A percentile compares a stretch with the other conserved stretches of the same genome.
These are phyloP conservation scores for Drosophila mercatorum DNA, from an alignment of 2,888 invertebrate species.

Conservation along the genomic window DNA sequence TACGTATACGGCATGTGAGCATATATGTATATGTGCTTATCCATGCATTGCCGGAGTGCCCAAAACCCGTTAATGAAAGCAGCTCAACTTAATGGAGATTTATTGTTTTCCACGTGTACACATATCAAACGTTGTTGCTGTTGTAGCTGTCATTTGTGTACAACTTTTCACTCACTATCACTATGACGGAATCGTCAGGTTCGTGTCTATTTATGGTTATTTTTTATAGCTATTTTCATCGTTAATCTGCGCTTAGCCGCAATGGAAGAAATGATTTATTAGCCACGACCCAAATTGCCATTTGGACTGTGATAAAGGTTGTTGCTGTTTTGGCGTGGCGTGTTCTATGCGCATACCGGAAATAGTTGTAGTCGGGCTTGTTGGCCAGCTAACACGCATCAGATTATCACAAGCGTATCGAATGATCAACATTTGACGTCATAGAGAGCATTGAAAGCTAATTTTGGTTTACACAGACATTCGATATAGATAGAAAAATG, in stretches of 20 bases:
- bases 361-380: slow-evolving; percentile 26
- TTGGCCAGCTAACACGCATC: slow-evolving; percentile 14
- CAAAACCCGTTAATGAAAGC: slow-evolving; percentile 73
- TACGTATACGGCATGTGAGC: slow-evolving; percentile 23
- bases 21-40: slow-evolving; percentile 15
- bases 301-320: slow-evolving; percentile 24
- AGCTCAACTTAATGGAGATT: slow-evolving; percentile 72
- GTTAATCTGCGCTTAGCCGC: slow-evolving; percentile 31
- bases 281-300: slow-evolving; percentile 19
- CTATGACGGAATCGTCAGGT: slow-evolving; percentile 25
- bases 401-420: slow-evolving; percentile 2
- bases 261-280: slow-evolving; percentile 50
- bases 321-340: slow-evolving; percentile 1
- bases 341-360: slow-evolving; percentile 17
- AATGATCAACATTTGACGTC: slow-evolving; percentile 8
- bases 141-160: slow-evolving; percentile 30
- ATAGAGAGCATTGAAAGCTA: not conserved
- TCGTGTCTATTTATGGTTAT: slow-evolving; percentile 14
- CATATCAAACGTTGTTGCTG: slow-evolving; percentile 34
- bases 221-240: slow-evolving; percentile 18
- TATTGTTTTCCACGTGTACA: slow-evolving; percentile 63
- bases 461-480: not conserved
- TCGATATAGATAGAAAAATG: not conserved
- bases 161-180: slow-evolving; percentile 39
- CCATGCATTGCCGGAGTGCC: slow-evolving; percentile 39